Conservation (phyloP, 2,797 vertebrate genomes). For the Lepilemur septentrionalis region DNA sequence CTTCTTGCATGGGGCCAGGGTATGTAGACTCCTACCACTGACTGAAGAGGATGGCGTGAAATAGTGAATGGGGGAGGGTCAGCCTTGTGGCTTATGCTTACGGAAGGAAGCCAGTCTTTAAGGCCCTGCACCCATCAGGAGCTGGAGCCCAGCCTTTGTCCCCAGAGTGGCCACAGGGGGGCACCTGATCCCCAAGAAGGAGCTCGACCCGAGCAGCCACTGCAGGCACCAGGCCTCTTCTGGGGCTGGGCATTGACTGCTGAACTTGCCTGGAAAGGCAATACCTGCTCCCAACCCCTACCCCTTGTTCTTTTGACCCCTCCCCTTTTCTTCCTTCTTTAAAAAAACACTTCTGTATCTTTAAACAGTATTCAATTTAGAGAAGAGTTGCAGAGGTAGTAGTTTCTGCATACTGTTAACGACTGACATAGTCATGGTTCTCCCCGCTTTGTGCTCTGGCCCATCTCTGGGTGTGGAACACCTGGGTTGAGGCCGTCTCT, state of each 20-base stretch:
- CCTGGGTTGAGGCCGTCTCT: not conserved
- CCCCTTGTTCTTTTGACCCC: not conserved
- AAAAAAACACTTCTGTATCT: not conserved
- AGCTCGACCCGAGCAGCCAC: not conserved
- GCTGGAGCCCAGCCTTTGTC: not conserved
- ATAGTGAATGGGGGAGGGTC: fast-evolving
- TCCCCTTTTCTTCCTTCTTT: not conserved
- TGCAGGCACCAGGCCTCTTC: not conserved
- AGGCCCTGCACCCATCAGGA: not conserved
- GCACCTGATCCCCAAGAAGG: not conserved
- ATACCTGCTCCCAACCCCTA: not conserved
- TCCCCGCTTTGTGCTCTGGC: not conserved
- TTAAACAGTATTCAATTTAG: not conserved
- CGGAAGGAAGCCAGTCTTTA: not conserved
- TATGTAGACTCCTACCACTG: not conserved
- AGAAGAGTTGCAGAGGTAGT: not conserved
- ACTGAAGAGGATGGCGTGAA: not conserved
- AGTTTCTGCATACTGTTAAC: not conserved
- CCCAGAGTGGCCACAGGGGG: slow-evolving; percentile 27
- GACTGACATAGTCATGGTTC: not conserved
- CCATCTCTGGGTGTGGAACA: not conserved
- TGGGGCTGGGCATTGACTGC: not conserved
- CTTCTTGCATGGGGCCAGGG: not conserved
- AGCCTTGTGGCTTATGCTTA: not conserved
- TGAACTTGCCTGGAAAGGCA: not conserved